Percentiles rank a stretch among this genome's conserved stretches.
Conservation (phyloP, 2,888 invertebrate species). For the Tuta absoluta region DNA sequence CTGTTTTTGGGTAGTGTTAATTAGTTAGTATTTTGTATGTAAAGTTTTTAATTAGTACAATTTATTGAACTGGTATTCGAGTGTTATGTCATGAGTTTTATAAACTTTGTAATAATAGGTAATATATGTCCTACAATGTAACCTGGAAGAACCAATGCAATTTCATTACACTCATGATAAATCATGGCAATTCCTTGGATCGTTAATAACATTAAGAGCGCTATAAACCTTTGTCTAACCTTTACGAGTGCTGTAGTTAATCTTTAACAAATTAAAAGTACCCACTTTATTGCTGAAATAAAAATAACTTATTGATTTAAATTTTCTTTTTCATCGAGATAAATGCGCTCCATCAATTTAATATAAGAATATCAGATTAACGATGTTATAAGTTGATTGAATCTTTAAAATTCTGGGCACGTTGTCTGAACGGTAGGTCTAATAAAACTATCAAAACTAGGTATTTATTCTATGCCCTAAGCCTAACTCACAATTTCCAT, state of each 20-base stretch:
- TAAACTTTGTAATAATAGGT: neutral
- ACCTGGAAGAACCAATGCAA: neutral
- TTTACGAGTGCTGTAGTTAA: conserved; percentile 14
- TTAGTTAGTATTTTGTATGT: conserved; percentile 6
- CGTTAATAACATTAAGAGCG: conserved; percentile 7
- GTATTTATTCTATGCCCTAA: conserved; percentile 70
- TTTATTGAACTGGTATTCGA: neutral
- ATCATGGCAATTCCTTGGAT: neutral
- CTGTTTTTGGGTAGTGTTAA: conserved; percentile 8
- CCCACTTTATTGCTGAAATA: conserved; percentile 15
- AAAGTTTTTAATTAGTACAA: conserved; percentile 2
- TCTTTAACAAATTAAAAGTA: conserved; percentile 14
- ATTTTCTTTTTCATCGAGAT: conserved; percentile 1
- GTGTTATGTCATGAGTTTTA: neutral
- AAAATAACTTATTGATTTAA: conserved; percentile 22
- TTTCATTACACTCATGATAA: conserved; percentile 1
- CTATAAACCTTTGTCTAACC: conserved; percentile 14
- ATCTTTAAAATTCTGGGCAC: conserved; percentile 7
- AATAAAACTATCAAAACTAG: conserved; percentile 48
- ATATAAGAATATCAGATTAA: conserved; percentile 8
- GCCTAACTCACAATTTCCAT: conserved; percentile 67
- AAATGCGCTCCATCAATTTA: neutral
- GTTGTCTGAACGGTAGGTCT: conserved; percentile 10
- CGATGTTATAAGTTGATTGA: neutral
- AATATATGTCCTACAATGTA: neutral